Base-by-base conservation (phyloP, 2,113 vertebrate species). In the Todiramphus saurophagus region DNA sequence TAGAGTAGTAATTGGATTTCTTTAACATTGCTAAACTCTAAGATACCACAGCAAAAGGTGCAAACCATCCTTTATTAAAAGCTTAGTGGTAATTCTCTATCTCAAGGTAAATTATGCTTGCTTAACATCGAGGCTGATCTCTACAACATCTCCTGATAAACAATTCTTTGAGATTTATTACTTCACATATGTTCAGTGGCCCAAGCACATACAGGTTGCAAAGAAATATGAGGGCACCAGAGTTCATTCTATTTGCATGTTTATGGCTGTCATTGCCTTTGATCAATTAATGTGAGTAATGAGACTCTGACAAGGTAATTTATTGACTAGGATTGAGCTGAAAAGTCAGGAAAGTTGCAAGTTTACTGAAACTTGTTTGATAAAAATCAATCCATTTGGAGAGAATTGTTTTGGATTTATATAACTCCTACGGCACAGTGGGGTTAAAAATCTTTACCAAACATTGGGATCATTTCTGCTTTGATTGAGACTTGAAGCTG, bases 241-340 rank as follows among this genome's bases (percentile, higher is more conserved):
- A 94, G 76, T 92, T 93, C 79, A 72, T 89, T 77, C 48, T 51
- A 56, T 93, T 94, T 97, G 75, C 56, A 89, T 41, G 11, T 95
- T 97, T 96, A 94, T 48, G 17, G 51, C 56, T 95, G 60, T 80
- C 81, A 87, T 93, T 89, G 87, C 86, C 90, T 95, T 97, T 94
- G 90, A 91, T 96, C 67, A 96, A 77, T 96, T 96, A 95, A 96
- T 95, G 74, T 92, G 66, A 84, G 66, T 46, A 75, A 55, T 97
- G 91, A 93, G 55, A 41, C 94, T 96, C 66, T 97, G 92, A 83
- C 55, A 93, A 77, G 56, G 66, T 56, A 69, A 43, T 90, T 95
- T 94, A 58, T 81, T 91, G 92, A 89, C 93, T 81, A 96, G 16
- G 15, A 41, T 90, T 96, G 55, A 94, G 53, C n/a, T 87, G 76